Evolutionary conservation across 2,797 vertebrate species (phyloP), one percentile per base, ranked within the genome.

Genomic region (Allobates femoralis): DNA sequence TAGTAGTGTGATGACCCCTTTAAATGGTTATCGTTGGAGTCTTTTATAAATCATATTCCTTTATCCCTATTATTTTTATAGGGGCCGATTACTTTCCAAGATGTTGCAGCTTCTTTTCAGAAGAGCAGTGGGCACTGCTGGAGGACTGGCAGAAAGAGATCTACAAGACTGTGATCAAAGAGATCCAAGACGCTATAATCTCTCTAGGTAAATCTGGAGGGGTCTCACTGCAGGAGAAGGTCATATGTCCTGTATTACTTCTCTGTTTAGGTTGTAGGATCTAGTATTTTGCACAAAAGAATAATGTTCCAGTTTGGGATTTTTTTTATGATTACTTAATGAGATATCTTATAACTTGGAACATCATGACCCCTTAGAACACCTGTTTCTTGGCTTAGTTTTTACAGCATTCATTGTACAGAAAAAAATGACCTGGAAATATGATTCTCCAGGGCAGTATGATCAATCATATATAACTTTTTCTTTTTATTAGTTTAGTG

Each of bases 71-170:
- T 74, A 4, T 26, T 23, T 73, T 50, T 74, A 41, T 23, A 87
- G 86, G 75, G 32, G 18, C 62, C 86, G 1, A 69, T 87, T n/a
- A 53, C 64, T 21, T 87, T 87, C 74, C 53, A 50, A 11, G 64
- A 87, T 34, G 86, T 87, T 37, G 86, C 75, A 6, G 86, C 64
- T 37, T 83, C 74, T 7, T 87, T 87, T 73, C 80, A 21, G 74
- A 87, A 26, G 41, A 78, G 16, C 86, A 87, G 21, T 87, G 86
- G 86, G 19, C 23, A 14, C 53, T 15, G 37, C 34, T 87, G 71
- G 86, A 79, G n/a, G 78, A 50, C 3, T 60, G 74, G 64, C 75
- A 87, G 28, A 87, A 79, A 11, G 86, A 87, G 0, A 75, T 83
- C 62, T 87, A 87, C 28, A 67, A 69, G 23, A 79, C 69, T 73